Evolutionary conservation across 2,113 vertebrate species (phyloP), one percentile per base, ranked within the genome.

Genomic region (Channa argus): DNA sequence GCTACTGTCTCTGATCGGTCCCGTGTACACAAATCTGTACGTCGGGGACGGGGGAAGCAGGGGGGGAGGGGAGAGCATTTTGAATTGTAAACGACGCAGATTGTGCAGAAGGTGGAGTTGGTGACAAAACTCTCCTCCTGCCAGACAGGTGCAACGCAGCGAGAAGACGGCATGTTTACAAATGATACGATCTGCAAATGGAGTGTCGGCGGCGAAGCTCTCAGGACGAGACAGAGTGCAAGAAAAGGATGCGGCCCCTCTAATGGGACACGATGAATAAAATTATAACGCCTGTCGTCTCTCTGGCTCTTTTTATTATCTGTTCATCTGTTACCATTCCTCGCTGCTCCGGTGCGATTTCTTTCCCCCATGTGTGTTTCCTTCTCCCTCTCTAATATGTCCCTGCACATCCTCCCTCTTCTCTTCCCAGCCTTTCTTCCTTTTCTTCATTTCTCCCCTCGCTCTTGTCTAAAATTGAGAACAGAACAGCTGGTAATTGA

Each of bases 401-500:
- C 39, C 6, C 9, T 11, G 24, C 51, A 2, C 37, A 5, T 45
- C n/a, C 43, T 63, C 61, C 59, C 70, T 55, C 72, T 43, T 44
- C 44, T 66, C 68, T 62, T 24, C 51, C 53, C 37, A 58, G 56
- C 58, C 56, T 46, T 53, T 63, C 58, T 46, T 36, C 45, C 11
- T 33, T 38, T 55, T 55, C 77, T 79, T 60, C 59, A 51, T 75
- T 70, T 73, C 71, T 58, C 71, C 65, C 76, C 70, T 75, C 71
- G 74, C 83, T 89, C 89, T 90, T 91, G 91, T 94, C 92, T 93
- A 90, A 93, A 94, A 93, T 92, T 90, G 91, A 88, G 91, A 88
- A 84, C 73, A 84, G 91, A 92, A 81, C 87, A 92, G 91, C 84
- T 92, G 91, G 92, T 95, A 95, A 95, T 94, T 94, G 93, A 93